These are phyloP conservation scores for Spinibarbus caldwelli DNA, from an alignment of 2,797 vertebrate genomes.

Conservation along the genomic window DNA sequence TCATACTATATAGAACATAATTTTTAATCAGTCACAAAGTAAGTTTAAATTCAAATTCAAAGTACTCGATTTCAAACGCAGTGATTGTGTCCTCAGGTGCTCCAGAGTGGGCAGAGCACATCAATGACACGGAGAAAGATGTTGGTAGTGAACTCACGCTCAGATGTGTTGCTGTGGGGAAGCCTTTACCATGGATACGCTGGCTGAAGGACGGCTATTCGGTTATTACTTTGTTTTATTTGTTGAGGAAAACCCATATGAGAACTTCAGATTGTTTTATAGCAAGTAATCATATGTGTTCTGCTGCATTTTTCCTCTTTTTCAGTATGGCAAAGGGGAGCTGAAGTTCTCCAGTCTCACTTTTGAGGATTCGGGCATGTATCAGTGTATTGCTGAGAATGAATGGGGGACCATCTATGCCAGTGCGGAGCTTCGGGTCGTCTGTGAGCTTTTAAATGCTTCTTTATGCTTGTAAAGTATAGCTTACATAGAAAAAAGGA, in stretches of 20 bases:
- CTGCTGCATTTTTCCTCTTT: not conserved
- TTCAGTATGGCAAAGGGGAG: slow-evolving; percentile 91
- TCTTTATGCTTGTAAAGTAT: not conserved
- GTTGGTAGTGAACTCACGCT: slow-evolving; percentile 93
- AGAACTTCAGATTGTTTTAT: not conserved
- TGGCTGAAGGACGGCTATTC: slow-evolving; percentile 96
- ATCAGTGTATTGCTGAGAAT: slow-evolving; percentile 97
- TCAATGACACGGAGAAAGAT: slow-evolving; percentile 95
- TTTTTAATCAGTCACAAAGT: too few relatives aligned
- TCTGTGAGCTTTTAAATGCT: slow-evolving; percentile 78
- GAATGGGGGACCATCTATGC: slow-evolving; percentile 90
- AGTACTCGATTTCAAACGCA: not conserved
- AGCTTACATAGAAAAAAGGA: not conserved
- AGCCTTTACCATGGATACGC: slow-evolving; percentile 90
- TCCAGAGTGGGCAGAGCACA: slow-evolving; percentile 96
- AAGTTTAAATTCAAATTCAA: too few relatives aligned
- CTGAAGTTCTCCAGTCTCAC: slow-evolving; percentile 89
- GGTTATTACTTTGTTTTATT: slow-evolving; percentile 72
- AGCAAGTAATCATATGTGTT: not conserved
- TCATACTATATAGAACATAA: too few relatives aligned
- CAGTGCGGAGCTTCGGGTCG: slow-evolving; percentile 93
- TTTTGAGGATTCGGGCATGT: slow-evolving; percentile 94
- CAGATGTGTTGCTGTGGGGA: slow-evolving; percentile 91
- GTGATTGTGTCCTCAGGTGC: slow-evolving; percentile 77
- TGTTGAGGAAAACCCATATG: not conserved